Evolutionary conservation across 2,113 vertebrate species (phyloP), one percentile per base, ranked within the genome.

Genomic region (Lampris megalopsis): DNA sequence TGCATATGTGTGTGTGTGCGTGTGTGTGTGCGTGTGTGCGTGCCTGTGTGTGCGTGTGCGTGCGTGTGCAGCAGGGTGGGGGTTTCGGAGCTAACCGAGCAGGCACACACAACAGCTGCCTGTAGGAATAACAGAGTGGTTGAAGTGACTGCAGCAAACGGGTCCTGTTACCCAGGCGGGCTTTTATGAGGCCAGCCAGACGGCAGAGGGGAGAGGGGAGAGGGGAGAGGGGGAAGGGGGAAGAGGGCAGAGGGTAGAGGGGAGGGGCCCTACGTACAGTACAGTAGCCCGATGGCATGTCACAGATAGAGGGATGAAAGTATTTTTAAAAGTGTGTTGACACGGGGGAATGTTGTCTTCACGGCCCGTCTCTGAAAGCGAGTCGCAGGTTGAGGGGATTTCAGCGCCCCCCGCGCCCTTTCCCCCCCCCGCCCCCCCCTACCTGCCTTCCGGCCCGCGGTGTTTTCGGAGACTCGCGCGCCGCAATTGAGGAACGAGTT

Each of bases 81-180:
- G 77, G 85, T 85, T 66, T 65, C 74, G 75, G 81, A 70, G 77
- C 79, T 77, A 77, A 80, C 82, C 73, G 83, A 85, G 76, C 58
- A 81, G 71, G 71, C 87, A 68, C 71, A 86, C 71, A 59, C 82
- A 89, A 71, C 91, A 93, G 90, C 90, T 93, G 91, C 86, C 81
- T 66, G 86, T 83, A 87, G 84, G 83, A 91, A 92, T 87, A 89
- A 88, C 84, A 83, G 75, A 79, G 87, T n/a, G 79, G 68, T 71
- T 81, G 78, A 83, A 75, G 76, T 84, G 82, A 82, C 68, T 42
- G 86, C 71, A 75, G 50, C 73, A 64, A 80, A 61, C 58, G 73
- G 86, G 77, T 92, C 87, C 50, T 71, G 75, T 92, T 89, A 90
- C 84, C 82, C 74, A 62, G 24, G 47, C 11, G 1, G 57, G 88